A percentile compares a stretch with the other conserved stretches of the same genome.
Conservation (phyloP, 1,140 invertebrate genomes). For the Oryzaephilus surinamensis region DNA sequence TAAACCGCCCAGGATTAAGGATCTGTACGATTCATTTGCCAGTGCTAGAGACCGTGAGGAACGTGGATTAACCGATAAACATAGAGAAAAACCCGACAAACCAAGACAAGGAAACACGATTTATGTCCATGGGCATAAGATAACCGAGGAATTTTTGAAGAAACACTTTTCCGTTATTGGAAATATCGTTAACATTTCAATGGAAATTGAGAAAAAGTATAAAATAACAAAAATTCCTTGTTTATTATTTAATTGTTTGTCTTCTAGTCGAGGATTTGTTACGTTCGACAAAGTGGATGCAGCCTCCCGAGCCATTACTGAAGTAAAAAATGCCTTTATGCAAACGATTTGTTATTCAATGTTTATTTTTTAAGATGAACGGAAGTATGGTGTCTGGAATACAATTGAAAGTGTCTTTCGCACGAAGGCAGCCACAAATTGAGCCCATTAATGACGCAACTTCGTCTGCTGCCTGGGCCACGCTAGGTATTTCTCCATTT, state of each 20-base stretch:
- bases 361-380: constrained; percentile 50
- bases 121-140: constrained; percentile 71
- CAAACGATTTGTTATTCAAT: constrained; percentile 3
- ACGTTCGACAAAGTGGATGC: constrained; percentile 85
- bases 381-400: constrained; percentile 69
- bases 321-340: constrained; percentile 44
- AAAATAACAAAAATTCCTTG: constrained; percentile 14
- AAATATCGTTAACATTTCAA: constrained; percentile 76
- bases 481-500: constrained; percentile 53
- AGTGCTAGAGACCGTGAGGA: constrained; percentile 58
- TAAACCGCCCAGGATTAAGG: constrained; percentile 51
- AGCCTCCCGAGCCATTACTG: constrained; percentile 75
- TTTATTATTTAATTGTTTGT: constrained; percentile 18
- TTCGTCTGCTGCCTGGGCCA: constrained; percentile 68
- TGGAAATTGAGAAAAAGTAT: constrained; percentile 82
- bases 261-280: constrained; percentile 76
- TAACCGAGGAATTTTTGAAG: constrained; percentile 71
- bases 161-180: constrained; percentile 70
- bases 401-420: constrained; percentile 69
- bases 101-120: constrained; percentile 73
- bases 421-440: constrained; percentile 70
- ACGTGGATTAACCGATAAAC: constrained; percentile 42
- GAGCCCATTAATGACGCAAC: constrained; percentile 67
- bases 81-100: constrained; percentile 46
- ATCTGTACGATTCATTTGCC: constrained; percentile 84